Percentiles rank a stretch among this genome's conserved stretches.
These are phyloP conservation scores for Uropetala carovei DNA, from an alignment of 2,888 invertebrate species.

Conservation along the genomic window DNA sequence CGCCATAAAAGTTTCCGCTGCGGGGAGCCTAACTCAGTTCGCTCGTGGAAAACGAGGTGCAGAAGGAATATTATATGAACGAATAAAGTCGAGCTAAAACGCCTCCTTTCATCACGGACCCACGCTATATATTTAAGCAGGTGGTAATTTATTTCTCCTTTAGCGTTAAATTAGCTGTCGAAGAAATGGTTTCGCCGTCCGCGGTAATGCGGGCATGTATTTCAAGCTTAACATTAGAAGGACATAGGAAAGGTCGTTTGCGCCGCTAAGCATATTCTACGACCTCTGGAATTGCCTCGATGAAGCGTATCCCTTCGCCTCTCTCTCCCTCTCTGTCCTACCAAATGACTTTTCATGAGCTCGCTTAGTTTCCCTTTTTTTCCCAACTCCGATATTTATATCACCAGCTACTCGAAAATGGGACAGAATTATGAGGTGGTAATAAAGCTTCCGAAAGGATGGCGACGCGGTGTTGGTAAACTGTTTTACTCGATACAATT, in stretches of 20 bases:
- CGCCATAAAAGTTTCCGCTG: not conserved
- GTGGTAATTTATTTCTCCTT: not conserved
- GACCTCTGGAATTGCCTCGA: slow-evolving; percentile 7
- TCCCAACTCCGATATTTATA: not conserved
- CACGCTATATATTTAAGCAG: not conserved
- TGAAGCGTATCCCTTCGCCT: not conserved
- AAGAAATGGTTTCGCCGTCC: not conserved
- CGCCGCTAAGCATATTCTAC: not conserved
- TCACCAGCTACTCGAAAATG: not conserved
- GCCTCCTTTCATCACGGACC: not conserved
- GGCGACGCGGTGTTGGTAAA: not conserved
- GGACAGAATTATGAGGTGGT: not conserved
- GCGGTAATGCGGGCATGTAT: not conserved
- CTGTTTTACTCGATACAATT: no score
- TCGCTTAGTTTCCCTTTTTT: not conserved
- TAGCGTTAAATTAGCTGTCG: not conserved
- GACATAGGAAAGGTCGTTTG: not conserved
- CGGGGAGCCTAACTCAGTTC: not conserved
- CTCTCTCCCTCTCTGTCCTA: not conserved
- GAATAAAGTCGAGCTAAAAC: not conserved
- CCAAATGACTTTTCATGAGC: slow-evolving; percentile 15
- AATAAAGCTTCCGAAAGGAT: not conserved
- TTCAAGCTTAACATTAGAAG: not conserved
- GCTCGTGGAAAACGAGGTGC: not conserved
- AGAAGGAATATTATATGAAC: not conserved